A percentile compares a stretch with the other conserved stretches of the same genome.
phyloP scores from a whole-genome alignment of 1,140 invertebrate species.

The Pachyrhynchus sulphureomaculatus region DNA sequence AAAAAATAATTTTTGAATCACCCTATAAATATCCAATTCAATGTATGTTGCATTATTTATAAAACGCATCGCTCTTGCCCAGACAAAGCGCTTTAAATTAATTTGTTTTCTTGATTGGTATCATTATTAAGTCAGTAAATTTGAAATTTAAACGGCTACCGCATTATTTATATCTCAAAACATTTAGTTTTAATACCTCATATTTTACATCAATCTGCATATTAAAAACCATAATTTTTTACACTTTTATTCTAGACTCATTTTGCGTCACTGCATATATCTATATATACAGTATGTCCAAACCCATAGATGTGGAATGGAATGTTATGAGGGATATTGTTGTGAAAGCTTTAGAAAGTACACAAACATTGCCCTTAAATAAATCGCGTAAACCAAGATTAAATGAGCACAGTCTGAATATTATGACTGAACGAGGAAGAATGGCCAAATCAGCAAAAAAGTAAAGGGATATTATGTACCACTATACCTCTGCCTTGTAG shows the following conservation, averaged over 20 bases:
- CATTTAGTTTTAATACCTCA: slow-evolving; percentile 12
- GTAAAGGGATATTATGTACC: too few relatives aligned
- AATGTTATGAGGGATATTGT: too few relatives aligned
- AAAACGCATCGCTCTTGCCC: not conserved
- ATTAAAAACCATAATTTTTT: slow-evolving; percentile 13
- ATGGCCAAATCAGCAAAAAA: too few relatives aligned
- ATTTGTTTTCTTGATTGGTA: slow-evolving; percentile 27
- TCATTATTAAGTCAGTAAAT: slow-evolving; percentile 27
- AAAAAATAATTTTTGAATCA: too few relatives aligned
- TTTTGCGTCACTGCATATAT: not conserved
- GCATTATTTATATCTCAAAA: slow-evolving; percentile 21
- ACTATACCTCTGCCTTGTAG: too few relatives aligned
- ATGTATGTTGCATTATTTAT: not conserved
- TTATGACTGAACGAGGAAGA: too few relatives aligned
- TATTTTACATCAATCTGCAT: slow-evolving; percentile 10
- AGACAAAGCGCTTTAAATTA: slow-evolving; percentile 24
- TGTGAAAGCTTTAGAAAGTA: too few relatives aligned
- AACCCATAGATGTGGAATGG: too few relatives aligned
- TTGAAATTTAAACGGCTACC: slow-evolving; percentile 22
- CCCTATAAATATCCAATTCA: not conserved
- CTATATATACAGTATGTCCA: not conserved
- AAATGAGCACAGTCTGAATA: too few relatives aligned
- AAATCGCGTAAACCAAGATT: too few relatives aligned
- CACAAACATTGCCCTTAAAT: too few relatives aligned
- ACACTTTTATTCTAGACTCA: not conserved